Evolutionary conservation across 2,888 invertebrate species (phyloP), one percentile per base, ranked within the genome.

Genomic region (Chouioia cunea): DNA sequence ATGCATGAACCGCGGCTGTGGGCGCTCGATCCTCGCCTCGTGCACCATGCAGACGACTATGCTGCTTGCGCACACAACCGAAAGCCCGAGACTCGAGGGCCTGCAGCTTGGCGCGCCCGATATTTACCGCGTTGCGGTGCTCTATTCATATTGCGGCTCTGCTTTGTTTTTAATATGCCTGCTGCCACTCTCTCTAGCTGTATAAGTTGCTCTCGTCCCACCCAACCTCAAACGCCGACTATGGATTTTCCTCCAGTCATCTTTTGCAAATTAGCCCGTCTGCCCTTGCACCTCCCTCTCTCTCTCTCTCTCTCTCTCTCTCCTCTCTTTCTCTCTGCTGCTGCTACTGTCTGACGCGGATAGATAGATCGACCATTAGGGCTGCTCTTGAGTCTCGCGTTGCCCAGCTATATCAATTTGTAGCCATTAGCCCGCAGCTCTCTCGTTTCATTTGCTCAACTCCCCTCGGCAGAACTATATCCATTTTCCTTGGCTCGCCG

Each of bases 121-220:
- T 84, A 85, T 84, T 84, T 82, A 82, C 77, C 79, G 22, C 0
- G 4, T 3, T 27, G 4, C 3, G 78, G 69, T 81, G 82, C 80
- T 85, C 83, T 84, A 85, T 85, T 85, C 85, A 85, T 85, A 82
- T 80, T 84, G 81, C 80, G 81, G 81, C 81, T 77, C 82, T 82
- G 81, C 81, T 71, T 71, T 71, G 70, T 67, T 70, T 70, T 71
- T 76, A 71, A 74, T 66, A 67, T 71, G 50, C 15, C n/a, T n/a
- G n/a, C n/a, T n/a, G n/a, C n/a, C n/a, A n/a, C n/a, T n/a, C n/a
- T n/a, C n/a, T n/a, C n/a, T n/a, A n/a, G n/a, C n/a, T n/a, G n/a
- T n/a, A n/a, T n/a, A n/a, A n/a, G n/a, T n/a, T n/a, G n/a, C n/a
- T n/a, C n/a, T n/a, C 23, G 16, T 1, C 27, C 16, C 6, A 16